These are phyloP conservation scores for Pseudochromis fuscus DNA, from an alignment of 2,797 vertebrate species.

Conservation along the genomic window DNA sequence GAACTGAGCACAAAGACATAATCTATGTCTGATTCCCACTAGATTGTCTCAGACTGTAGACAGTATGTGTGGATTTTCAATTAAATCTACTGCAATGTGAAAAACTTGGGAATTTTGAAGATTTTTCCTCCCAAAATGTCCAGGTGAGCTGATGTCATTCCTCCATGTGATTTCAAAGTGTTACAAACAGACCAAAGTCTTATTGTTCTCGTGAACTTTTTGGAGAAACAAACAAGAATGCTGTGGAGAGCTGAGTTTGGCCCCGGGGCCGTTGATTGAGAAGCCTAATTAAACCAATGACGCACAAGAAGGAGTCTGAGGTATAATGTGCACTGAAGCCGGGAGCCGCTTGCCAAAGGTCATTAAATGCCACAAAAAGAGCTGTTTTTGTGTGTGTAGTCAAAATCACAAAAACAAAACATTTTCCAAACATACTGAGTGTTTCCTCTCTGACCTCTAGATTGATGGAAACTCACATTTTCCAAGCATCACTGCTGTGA, in stretches of 20 bases:
- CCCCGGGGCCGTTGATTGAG: slow-evolving; percentile 29
- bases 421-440: background rate
- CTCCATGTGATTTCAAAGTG: background rate
- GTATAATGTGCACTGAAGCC: slow-evolving; percentile 16
- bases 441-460: background rate
- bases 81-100: no score
- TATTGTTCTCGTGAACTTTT: background rate
- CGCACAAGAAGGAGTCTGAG: slow-evolving; percentile 20
- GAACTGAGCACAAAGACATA: no score
- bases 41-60: no score
- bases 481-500: slow-evolving; percentile 5
- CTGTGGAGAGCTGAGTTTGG: slow-evolving; percentile 8
- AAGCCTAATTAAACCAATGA: slow-evolving; percentile 44
- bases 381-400: slow-evolving; percentile 13
- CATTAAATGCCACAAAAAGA: slow-evolving; percentile 12
- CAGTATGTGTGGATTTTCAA: no score
- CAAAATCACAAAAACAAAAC: slow-evolving; percentile 2
- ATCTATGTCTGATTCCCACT: no score
- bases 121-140: no score
- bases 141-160: background rate
- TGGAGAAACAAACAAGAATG: slow-evolving; percentile 17
- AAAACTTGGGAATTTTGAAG: no score
- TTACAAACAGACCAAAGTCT: slow-evolving; percentile 11
- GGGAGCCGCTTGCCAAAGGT: slow-evolving; percentile 20
- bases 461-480: slow-evolving; percentile 3